Evolutionary conservation across 2,797 vertebrate genomes (phyloP), one percentile per base, ranked within the genome.

Genomic region (Pangasius larnaudii): DNA sequence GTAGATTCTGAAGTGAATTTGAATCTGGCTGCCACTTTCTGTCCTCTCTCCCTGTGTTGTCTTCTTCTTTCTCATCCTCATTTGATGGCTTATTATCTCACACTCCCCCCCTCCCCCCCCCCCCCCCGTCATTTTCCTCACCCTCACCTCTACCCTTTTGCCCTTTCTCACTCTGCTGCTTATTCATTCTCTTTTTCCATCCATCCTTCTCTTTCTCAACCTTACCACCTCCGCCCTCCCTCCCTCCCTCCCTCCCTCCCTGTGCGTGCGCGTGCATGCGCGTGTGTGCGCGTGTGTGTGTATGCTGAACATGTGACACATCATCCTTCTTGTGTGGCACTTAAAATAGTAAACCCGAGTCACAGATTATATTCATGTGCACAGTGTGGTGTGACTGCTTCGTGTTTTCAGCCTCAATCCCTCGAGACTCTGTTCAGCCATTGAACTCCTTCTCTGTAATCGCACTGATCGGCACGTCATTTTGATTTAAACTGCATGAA

Each of bases 321-420:
- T 75, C 14, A 49, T 85, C 53, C 72, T 33, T 63, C 42, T 11
- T 58, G 33, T 22, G 18, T 24, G 8, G 36, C 36, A 8, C 39
- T 65, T 75, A 58, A 79, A 59, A 88, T 69, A 33, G 61, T 36
- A 6, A 71, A 69, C 59, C 1, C 8, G 30, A 61, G 77, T 24
- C 42, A 69, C 46, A n/a, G 72, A 88, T 87, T 61, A 74, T 63
- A 16, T 39, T 67, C 58, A 27, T 71, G n/a, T 61, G 71, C 39
- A 78, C 39, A 78, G n/a, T 10, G 58, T 65, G 58, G 46, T 79
- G 46, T 79, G 74, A 53, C 85, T 86, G 59, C 74, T 65, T 86
- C 14, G 6, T 72, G 8, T 79, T 67, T n/a, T 42, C 4, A 63
- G 27, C 42, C 72, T 77, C 1, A 5, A 24, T 67, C 58, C 53